Evolutionary conservation across 2,113 vertebrate species (phyloP), one percentile per base, ranked within the genome.

Genomic region (Pholis gunnellus): DNA sequence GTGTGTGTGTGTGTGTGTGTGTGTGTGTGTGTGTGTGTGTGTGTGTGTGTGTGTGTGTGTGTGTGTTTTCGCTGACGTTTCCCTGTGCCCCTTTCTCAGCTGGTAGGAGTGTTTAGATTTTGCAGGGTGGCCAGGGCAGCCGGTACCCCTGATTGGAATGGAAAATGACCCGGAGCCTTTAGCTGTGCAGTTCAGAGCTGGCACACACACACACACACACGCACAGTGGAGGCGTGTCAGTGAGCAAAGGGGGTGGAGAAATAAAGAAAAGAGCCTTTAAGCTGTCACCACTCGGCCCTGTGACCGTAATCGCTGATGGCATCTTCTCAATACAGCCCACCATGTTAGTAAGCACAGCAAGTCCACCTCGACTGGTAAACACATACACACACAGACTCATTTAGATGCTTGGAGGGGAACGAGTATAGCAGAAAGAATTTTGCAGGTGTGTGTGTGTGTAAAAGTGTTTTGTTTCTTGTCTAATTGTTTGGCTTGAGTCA

Each of bases 141-240:
- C 73, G 61, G 83, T 82, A 84, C 50, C 75, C 79, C 82, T 94
- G 90, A 93, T 90, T 89, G 83, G 92, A 93, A 93, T 93, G 89
- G 88, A 93, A 89, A 94, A 93, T 91, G 88, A 93, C 92, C 88
- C 13, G 52, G 52, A 88, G 92, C 90, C 63, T 85, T 87, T 78
- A 75, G 85, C 81, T 76, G 86, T 84, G 85, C 77, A 75, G 85
- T 66, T 75, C 79, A 76, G 85, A 87, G 40, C 70, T 90, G 87
- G 75, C 80, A 89, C 74, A 78, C 71, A 79, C 71, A 82, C 74
- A 86, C 81, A 75, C 60, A 82, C 54, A 76, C 72, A 84, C 71
- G 70, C 22, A 79, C 10, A 72, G 25, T 84, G 69, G 76, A 85
- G 92, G 89, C 79, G 91, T 90, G 89, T 84, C 88, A 50, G 83